Evolutionary conservation across 1,140 invertebrate genomes (phyloP).

Genomic region (Plutomurus gul): DNA sequence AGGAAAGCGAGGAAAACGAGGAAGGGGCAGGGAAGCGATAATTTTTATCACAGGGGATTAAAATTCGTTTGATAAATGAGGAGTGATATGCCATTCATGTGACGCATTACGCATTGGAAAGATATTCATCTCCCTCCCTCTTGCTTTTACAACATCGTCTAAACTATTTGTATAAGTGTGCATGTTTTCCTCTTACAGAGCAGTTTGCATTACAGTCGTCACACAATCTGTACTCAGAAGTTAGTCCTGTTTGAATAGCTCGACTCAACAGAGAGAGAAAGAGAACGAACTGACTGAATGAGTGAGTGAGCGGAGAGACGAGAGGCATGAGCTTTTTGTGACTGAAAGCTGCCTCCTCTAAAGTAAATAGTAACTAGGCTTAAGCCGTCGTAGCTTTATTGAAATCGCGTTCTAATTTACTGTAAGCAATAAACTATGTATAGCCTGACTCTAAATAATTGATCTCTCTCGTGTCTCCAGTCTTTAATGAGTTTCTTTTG

Average conservation of each 20-base stretch:
- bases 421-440: neutral
- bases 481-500: slow-evolving; percentile 33
- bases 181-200: neutral
- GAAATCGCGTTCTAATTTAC: slow-evolving; percentile 35
- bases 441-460: slow-evolving; percentile 33
- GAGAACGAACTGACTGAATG: neutral
- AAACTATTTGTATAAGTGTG: neutral
- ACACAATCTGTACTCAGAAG: neutral
- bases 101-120: slow-evolving; percentile 32
- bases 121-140: neutral
- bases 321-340: neutral
- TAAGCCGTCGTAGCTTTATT: slow-evolving; percentile 2
- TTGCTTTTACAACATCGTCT: neutral
- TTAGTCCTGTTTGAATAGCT: neutral
- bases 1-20: slow-evolving; percentile 3
- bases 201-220: neutral
- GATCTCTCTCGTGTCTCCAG: slow-evolving; percentile 32
- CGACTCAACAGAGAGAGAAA: too few relatives aligned
- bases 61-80: slow-evolving; percentile 37
- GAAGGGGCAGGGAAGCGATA: slow-evolving; percentile 16
- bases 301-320: neutral
- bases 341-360: neutral
- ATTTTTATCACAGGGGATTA: slow-evolving; percentile 35
- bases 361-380: neutral
- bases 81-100: slow-evolving; percentile 34